Base-by-base conservation (phyloP, 2,113 vertebrate genomes). In the Mus spicilegus region DNA sequence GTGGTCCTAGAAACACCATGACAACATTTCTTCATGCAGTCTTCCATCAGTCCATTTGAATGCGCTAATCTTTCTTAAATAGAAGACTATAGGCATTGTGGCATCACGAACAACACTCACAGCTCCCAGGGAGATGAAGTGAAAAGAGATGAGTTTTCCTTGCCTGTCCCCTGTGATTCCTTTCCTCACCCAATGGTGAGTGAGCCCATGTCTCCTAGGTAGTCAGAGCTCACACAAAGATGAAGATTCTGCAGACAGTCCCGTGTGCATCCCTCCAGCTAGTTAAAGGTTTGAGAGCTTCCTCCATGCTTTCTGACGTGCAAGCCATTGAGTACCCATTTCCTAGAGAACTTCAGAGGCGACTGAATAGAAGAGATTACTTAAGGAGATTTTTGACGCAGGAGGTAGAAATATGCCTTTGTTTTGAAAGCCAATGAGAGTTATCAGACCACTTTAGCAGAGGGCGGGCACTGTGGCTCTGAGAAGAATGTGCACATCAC, bases 401-500 rank as follows among this genome's bases (percentile, higher is more conserved):
- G 94, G 69, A 90, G 42, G 28, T 78, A 58, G 80, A 95, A 89
- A 75, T 26, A 7, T 3, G 3, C 96, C 92, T 96, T 67, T 13
- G 61, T 95, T 54, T 58, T 87, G 94, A 88, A 93, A 95, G 94
- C 54, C 4, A 96, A 87, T 77, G 92, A 92, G 95, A 46, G 5
- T 90, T 67, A 82, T 94, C 95, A 86, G 49, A 3, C 63, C 96
- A 87, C 91, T 96, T 97, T 93, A 67, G 89, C 86, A 61, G 36
- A 88, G 51, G 92, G 61, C 85, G 73, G 92, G 69, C 96, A 36
- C 54, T 65, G 75, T 56, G 65, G 5, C 51, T 96, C 56, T 93
- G 61, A 85, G 84, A 94, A 93, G 56, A 22, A 88, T 89, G 86
- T 70, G 49, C 33, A 58, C 81, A 65, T 94, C 58, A 20, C 72